phyloP scores from a whole-genome alignment of 2,113 vertebrate species.

The Bombycilla garrulus region DNA sequence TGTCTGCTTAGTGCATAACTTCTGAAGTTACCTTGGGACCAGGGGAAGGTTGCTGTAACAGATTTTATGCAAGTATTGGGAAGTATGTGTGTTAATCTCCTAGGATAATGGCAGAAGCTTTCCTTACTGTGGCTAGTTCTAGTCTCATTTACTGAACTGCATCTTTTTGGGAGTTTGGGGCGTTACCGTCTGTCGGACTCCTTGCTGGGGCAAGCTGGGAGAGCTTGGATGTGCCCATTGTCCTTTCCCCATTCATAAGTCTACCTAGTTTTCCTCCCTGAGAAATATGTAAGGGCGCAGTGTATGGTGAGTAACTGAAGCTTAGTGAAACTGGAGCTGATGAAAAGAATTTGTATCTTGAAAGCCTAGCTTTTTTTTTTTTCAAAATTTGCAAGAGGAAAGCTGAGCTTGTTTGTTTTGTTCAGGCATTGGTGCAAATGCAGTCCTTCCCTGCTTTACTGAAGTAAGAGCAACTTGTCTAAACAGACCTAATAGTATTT shows the following conservation, averaged over 20 bases:
- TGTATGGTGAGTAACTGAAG: background rate
- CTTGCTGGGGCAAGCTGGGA: background rate
- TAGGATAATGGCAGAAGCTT: background rate
- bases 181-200: background rate
- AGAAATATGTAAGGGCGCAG: background rate
- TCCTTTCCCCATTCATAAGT: background rate
- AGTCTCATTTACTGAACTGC: background rate
- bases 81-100: background rate
- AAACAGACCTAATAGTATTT: background rate
- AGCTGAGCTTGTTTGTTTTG: background rate
- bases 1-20: background rate
- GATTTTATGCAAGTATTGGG: background rate
- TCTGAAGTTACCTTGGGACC: background rate
- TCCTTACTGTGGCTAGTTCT: background rate
- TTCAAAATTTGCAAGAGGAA: background rate
- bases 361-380: background rate
- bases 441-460: background rate
- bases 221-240: background rate
- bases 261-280: background rate
- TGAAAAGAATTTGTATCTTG: background rate
- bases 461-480: background rate
- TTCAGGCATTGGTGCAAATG: background rate
- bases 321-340: background rate
- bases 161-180: background rate
- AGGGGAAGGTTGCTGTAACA: background rate